Base-by-base conservation (phyloP, 2,888 invertebrate genomes). In the Scaptomyza reducta region DNA sequence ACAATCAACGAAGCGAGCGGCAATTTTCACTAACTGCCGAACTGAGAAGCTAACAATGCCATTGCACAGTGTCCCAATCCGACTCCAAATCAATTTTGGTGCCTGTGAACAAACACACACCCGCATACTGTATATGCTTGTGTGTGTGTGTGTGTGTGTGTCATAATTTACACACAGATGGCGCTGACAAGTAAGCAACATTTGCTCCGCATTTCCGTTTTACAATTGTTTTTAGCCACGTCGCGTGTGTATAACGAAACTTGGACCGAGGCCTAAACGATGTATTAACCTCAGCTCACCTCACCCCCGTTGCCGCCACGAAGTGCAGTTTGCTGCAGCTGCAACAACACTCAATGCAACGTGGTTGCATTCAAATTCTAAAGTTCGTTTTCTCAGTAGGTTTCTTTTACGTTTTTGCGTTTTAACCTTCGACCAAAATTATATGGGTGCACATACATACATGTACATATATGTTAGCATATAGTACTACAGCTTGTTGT, bases 11-110 rank as follows among this genome's bases (percentile, higher is more conserved):
- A 83, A 83, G 81, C 81, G 87, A 77, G 61, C 67, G 70, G 71
- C 84, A 87, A 83, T 86, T 87, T 87, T 83, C 60, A 74, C 77
- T 80, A 77, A 86, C 80, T 81, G 87, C 87, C 87, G 72, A 74
- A 74, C 76, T 74, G 74, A 71, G 77, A 76, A 61, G 72, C 55
- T 74, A 69, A 79, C 86, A 82, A 78, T 84, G 82, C 78, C 72
- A 74, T 67, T 77, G 74, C 74, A 66, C 76, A 74, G 58, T 63
- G 68, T 77, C 65, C 65, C 77, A 79, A 83, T 81, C 87, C 59
- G 80, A 65, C 74, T 64, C 49, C 70, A 81, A 81, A 87, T 81
- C 80, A 83, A 83, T 81, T 79, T 79, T 80, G 60, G 60, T n/a
- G 66, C 62, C 77, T 74, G 81, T 83, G 80, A 80, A 83, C 68